Conservation (phyloP, 2,797 vertebrate species). For the Myotis myotis region DNA sequence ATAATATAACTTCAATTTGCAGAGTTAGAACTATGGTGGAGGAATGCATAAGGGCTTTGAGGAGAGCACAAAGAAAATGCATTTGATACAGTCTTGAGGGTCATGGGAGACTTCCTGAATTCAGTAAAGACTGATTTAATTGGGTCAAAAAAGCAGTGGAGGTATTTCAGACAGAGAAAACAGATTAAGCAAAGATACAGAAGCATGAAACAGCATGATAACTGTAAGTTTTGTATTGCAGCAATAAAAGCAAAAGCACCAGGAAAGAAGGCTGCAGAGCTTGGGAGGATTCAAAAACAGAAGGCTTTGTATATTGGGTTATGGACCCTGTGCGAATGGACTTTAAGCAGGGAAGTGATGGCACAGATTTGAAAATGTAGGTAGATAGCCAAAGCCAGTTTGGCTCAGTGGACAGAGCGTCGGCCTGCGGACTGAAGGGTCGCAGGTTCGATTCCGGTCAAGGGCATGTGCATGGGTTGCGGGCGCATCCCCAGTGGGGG, state of each 20-base stretch:
- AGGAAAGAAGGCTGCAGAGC: neutral
- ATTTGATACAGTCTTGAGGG: neutral
- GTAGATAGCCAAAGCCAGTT: too few species aligned
- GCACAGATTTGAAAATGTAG: neutral
- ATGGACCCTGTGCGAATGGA: neutral
- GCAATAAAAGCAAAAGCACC: neutral
- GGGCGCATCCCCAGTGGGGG: too few species aligned
- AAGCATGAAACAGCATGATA: neutral
- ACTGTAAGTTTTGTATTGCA: neutral
- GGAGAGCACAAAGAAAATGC: neutral
- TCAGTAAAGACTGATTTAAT: neutral
- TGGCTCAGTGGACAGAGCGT: too few species aligned
- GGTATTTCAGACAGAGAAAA: neutral
- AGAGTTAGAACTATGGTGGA: neutral
- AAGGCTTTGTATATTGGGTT: neutral
- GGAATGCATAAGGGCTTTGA: neutral
- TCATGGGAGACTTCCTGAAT: neutral
- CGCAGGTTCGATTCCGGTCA: too few species aligned
- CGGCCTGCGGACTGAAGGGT: too few species aligned
- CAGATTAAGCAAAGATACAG: neutral
- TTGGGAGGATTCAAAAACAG: neutral
- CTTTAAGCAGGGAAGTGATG: neutral
- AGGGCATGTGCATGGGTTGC: too few species aligned
- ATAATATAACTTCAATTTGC: neutral
- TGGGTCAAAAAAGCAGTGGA: constrained; percentile 3